Evolutionary conservation across 2,888 invertebrate genomes (phyloP).

Genomic region (Ophioninae sp.): DNA sequence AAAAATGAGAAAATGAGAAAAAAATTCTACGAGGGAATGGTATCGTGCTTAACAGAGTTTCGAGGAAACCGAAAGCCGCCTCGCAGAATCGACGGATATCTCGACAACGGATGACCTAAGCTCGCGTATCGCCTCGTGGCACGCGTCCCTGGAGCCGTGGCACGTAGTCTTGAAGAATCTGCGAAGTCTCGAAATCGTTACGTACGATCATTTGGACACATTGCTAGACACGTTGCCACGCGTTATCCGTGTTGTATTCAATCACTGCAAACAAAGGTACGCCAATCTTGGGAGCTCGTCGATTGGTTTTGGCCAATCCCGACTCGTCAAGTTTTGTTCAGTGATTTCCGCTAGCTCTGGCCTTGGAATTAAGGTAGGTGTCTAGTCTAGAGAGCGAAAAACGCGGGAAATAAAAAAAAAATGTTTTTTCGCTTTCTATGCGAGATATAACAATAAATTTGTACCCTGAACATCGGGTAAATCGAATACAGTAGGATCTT

Average conservation of each 20-base stretch:
- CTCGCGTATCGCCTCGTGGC: slow-evolving; percentile 60
- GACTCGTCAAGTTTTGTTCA: no score
- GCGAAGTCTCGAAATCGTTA: slow-evolving; percentile 64
- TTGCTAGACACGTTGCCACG: slow-evolving; percentile 69
- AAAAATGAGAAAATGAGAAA: no score
- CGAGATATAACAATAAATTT: no score
- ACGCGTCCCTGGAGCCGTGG: slow-evolving; percentile 71
- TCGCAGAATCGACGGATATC: slow-evolving; percentile 34
- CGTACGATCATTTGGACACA: slow-evolving; percentile 63
- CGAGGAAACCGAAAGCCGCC: slow-evolving; percentile 49
- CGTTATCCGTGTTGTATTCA: slow-evolving; percentile 67
- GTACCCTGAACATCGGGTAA: no score
- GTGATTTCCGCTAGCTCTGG: background rate
- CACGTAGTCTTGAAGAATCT: slow-evolving; percentile 70
- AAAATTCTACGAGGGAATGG: no score
- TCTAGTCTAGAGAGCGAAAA: no score
- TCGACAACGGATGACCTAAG: slow-evolving; percentile 26
- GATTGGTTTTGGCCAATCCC: no score
- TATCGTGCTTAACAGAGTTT: slow-evolving; percentile 40
- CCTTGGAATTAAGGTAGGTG: background rate
- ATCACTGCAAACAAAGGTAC: slow-evolving; percentile 74
- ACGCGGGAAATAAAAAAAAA: no score
- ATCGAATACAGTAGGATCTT: no score
- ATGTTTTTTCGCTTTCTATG: no score
- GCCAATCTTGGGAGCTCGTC: background rate